Evolutionary conservation across 2,888 invertebrate genomes (phyloP), one percentile per base, ranked within the genome.

Genomic region (Amiota mariae): DNA sequence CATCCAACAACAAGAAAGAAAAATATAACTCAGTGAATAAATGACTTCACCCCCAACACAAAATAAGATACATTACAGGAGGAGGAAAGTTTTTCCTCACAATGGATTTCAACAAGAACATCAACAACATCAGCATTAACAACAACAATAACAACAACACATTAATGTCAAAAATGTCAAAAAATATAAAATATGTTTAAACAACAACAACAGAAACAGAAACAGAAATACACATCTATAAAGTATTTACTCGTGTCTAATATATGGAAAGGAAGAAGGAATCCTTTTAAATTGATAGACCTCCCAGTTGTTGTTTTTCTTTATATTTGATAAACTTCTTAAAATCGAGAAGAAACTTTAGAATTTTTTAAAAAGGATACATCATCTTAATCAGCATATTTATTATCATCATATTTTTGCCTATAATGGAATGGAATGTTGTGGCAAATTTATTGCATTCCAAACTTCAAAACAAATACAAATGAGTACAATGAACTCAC

Each of bases 101-200:
- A 15, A 15, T 67, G 20, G 51, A 36, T 51, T 12, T 66, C 63
- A 46, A 46, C 63, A 79, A 79, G 74, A 79, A 76, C 79, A 82
- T 82, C 84, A 84, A 81, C 78, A 84, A 80, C 82, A 79, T 83
- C 79, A 75, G 80, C 82, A 36, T 36, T 36, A 75, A 73, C 80
- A 76, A 77, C 61, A 76, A 75, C 70, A 75, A n/a, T n/a, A n/a
- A 77, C 78, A 86, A 84, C 84, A 84, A 85, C 77, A 79, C 84
- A 86, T 82, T 80, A 79, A 84, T 86, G 85, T 86, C 86, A 85
- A 80, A 85, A 82, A 79, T 81, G 82, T 84, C 86, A 86, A 77
- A 79, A 80, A 66, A 24, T 18, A 36, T 63, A 56, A 72, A 71
- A 68, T 13, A 24, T 24, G n/a, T 18, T 15, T 8, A 20, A 59